phyloP scores from a whole-genome alignment of 2,113 vertebrate species.

The Equus quagga region DNA sequence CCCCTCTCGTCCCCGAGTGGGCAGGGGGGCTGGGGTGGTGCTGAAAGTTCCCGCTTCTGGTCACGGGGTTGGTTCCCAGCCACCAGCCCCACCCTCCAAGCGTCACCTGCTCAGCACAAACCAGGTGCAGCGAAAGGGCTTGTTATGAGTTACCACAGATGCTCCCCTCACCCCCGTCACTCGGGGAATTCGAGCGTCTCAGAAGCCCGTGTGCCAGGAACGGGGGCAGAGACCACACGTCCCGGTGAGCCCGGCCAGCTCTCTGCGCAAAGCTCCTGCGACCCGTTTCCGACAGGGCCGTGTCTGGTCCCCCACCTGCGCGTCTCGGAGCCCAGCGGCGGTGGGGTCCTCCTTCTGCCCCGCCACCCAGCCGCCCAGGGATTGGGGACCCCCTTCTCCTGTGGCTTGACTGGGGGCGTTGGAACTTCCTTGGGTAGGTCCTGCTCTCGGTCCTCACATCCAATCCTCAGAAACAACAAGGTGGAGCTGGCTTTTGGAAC shows the following conservation, averaged over 20 bases:
- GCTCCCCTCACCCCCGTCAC: fast-evolving
- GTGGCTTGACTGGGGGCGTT: too few relatives aligned
- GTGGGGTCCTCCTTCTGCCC: too few relatives aligned
- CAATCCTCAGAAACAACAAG: background rate
- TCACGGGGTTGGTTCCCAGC: background rate
- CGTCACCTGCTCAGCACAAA: background rate
- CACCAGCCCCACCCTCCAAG: background rate
- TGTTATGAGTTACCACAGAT: too few relatives aligned
- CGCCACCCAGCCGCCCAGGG: background rate
- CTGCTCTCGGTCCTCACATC: background rate
- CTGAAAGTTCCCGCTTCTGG: background rate
- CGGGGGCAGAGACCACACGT: background rate
- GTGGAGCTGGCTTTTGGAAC: background rate
- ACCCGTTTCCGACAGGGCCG: background rate
- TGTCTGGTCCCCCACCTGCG: too few relatives aligned
- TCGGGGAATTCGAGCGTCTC: background rate
- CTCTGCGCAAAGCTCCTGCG: background rate
- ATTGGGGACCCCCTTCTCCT: background rate
- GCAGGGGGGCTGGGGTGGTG: background rate
- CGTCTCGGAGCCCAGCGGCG: too few relatives aligned
- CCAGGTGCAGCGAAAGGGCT: background rate
- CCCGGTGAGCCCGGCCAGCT: background rate
- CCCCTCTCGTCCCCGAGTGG: background rate
- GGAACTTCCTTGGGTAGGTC: background rate
- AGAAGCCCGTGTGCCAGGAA: background rate